Conservation (phyloP, 1,140 invertebrate species). For the Leucophenga varia region DNA sequence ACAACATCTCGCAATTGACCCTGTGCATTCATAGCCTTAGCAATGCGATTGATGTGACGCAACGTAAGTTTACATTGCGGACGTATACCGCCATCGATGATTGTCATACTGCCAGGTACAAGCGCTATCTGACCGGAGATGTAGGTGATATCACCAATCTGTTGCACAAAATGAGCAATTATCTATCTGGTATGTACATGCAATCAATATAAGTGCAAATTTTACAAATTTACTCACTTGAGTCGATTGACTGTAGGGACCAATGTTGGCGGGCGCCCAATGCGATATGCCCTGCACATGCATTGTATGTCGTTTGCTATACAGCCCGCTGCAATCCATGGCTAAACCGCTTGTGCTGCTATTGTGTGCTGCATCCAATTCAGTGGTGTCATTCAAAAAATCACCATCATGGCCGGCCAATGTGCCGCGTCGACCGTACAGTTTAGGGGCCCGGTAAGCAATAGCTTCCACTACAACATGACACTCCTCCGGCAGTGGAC, state of each 20-base stretch:
- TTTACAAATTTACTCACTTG: no score
- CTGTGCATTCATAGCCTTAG: conserved; percentile 75
- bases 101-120: conserved; percentile 80
- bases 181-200: no score
- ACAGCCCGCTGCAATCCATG: conserved; percentile 19
- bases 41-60: conserved; percentile 76
- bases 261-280: conserved; percentile 95
- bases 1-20: conserved; percentile 77
- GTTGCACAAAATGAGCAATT: conserved; percentile 44
- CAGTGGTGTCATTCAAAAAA: neutral
- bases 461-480: conserved; percentile 78
- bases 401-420: conserved; percentile 20
- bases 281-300: conserved; percentile 93
- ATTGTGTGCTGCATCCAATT: conserved; percentile 12
- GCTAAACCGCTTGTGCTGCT: conserved; percentile 25
- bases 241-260: conserved; percentile 91
- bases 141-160: conserved; percentile 75
- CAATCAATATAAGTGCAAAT: no score
- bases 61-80: conserved; percentile 79
- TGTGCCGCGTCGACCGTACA: conserved; percentile 3
- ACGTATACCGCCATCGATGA: conserved; percentile 69
- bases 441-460: conserved; percentile 60
- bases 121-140: conserved; percentile 90
- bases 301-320: conserved; percentile 64
- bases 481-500: conserved; percentile 69